These are phyloP conservation scores for Drosophila funebris DNA, from an alignment of 1,140 invertebrate species.

Conservation along the genomic window DNA sequence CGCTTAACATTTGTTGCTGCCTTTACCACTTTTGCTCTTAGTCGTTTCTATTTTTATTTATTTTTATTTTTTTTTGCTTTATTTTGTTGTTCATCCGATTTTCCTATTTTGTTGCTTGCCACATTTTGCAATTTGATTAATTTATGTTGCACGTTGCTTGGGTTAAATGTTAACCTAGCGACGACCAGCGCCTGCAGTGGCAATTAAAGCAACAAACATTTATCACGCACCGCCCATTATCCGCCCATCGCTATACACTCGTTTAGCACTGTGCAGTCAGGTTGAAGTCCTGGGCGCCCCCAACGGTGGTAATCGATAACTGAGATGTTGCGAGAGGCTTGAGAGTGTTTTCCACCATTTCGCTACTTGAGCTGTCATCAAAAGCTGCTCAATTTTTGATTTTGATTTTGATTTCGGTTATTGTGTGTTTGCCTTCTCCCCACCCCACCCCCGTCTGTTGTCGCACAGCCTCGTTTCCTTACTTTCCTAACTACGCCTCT, in stretches of 20 bases:
- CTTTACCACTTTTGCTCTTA: neutral
- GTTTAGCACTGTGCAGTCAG: neutral
- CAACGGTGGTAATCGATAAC: constrained; percentile 33
- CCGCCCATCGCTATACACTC: neutral
- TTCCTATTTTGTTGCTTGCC: constrained; percentile 22
- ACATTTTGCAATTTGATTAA: constrained; percentile 76
- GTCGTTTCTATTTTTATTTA: neutral
- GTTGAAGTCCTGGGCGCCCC: constrained; percentile 1
- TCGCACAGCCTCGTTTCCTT: no score
- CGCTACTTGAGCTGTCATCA: constrained; percentile 77
- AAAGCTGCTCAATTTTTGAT: constrained; percentile 82
- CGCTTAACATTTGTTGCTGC: constrained; percentile 36
- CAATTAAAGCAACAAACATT: constrained; percentile 30
- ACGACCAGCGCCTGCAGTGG: constrained; percentile 26
- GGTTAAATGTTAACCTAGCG: constrained; percentile 15
- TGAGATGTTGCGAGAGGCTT: neutral
- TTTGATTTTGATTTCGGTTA: constrained; percentile 75
- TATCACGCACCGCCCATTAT: no score
- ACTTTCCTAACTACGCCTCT: constrained; percentile 26
- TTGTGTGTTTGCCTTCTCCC: constrained; percentile 25
- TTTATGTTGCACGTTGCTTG: constrained; percentile 59
- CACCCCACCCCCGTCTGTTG: neutral
- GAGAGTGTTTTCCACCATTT: neutral
- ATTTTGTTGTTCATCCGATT: no score
- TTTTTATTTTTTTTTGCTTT: constrained; percentile 13